Base-by-base conservation (phyloP, 23 tunicate species). In the Halocynthia roretzi region DNA sequence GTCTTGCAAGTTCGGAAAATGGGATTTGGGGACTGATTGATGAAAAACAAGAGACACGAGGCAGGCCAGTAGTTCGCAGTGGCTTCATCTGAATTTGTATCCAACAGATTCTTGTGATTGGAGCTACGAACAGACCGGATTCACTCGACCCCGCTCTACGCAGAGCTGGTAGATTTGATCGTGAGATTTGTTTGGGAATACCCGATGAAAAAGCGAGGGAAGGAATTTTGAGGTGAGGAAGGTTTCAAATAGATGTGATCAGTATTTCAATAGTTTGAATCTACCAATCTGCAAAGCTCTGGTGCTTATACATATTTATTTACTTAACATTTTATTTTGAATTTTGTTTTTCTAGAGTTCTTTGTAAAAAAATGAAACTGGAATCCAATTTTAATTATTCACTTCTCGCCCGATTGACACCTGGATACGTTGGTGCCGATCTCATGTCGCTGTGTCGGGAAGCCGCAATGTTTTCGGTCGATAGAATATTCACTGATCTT, bases 91-190 rank as follows among this genome's bases (percentile, higher is more conserved):
- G n/a, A 14, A 58, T 58, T 22, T 76, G 61, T 55, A 5, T 54
- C 11, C 76, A 83, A 12, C 80, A 86, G 71, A 82, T 93, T 10
- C 73, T 93, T 79, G 98, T 93, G 61, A 80, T 93, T 10, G 98
- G 98, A 11, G 98, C 98, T 10, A 87, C 94, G 7, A 87, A 78
- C 62, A 56, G 71, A 68, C 80, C 80, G 6, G 94, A 83, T 44
- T 22, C 64, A 10, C 71, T 93, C 10, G 98, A 93, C 61, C 81
- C 88, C 9, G 87, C 93, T 7, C 66, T 93, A 7, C 61, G 98
- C 76, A 67, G 93, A 40, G 88, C 93, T 67, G 98, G 98, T 21
- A 82, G 98, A 56, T 89, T 89, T 80, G 96, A 83, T 70, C 79
- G 83, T 19, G 96, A 89, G 65, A 84, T 89, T 12, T 80, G 89